A percentile compares a stretch with the other conserved stretches of the same genome.
phyloP scores from a whole-genome alignment of 2,888 invertebrate species.

The Imbricaverruca yamaguchii region DNA sequence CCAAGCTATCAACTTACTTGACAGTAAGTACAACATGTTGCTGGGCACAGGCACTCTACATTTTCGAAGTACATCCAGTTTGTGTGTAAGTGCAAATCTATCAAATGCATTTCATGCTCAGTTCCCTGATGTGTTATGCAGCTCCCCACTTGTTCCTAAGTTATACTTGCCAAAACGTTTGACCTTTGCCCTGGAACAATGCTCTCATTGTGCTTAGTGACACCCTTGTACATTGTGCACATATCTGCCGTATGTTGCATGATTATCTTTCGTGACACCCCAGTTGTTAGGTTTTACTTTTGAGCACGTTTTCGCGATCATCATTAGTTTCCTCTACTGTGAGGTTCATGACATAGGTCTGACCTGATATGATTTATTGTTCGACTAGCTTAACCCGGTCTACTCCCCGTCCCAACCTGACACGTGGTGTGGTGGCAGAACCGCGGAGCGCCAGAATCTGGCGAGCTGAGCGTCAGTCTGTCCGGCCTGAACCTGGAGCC shows the following conservation, averaged over 20 bases:
- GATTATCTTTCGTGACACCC: background rate
- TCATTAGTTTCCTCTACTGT: background rate
- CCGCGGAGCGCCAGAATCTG: background rate
- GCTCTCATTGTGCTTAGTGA: no score
- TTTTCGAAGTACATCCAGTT: no score
- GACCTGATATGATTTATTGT: no score
- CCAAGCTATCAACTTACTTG: background rate
- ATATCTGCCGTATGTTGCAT: no score
- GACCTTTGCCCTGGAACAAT: background rate
- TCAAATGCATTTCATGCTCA: no score
- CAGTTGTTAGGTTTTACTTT: background rate
- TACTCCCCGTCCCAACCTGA: background rate
- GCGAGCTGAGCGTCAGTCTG: background rate
- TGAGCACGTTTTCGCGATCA: background rate
- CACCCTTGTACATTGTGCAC: no score
- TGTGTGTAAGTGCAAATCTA: no score
- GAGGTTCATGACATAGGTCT: no score
- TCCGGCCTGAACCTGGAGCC: constrained; percentile 7
- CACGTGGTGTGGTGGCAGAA: background rate
- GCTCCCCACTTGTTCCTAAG: background rate
- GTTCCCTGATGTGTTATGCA: background rate
- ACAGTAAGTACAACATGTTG: background rate
- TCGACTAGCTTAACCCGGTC: no score
- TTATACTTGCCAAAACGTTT: background rate
- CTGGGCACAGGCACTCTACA: no score